Evolutionary conservation across 2,797 vertebrate species (phyloP), one percentile per base, ranked within the genome.

Genomic region (Tragopan temminckii): DNA sequence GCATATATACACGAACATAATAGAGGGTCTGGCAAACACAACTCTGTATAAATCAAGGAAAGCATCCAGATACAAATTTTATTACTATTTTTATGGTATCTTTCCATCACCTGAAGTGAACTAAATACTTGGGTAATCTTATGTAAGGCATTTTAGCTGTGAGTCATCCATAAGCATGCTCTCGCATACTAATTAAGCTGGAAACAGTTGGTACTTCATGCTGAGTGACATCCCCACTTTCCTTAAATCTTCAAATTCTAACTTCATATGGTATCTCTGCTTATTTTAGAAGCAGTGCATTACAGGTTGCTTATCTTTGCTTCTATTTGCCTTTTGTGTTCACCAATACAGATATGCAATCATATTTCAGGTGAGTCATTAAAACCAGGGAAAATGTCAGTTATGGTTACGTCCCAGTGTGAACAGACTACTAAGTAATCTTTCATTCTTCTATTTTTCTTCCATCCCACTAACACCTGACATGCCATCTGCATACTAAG

Each of bases 101-200:
- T 69, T 85, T 80, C 80, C 85, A 83, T 86, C 67, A 96, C 94
- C 95, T 93, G 93, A 87, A 7, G 6, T 95, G 85, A 95, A 95
- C 81, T 63, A 75, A 94, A 87, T 81, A 95, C 76, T 90, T 83
- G 11, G 76, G 35, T 76, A 85, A 89, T 75, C 93, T 96, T 96
- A 96, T 53, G 38, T 89, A 96, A 97, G 48, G 67, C 90, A 42
- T 86, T 63, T 85, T 89, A 89, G 86, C 52, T 71, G 25, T 94
- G 93, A 97, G 72, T 96, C 96, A 97, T 88, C 86, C 62, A n/a
- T 68, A 94, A 94, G 78, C 58, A 85, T 43, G 86, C 9, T 85
- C 67, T 58, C 77, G 61, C 90, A 94, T 86, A 57, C 78, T 80
- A 90, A 95, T 79, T 45, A 71, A 62, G n/a, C 21, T 70, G 74